Base-by-base conservation (phyloP, 2,888 invertebrate genomes). In the Drosophila prostipennis region DNA sequence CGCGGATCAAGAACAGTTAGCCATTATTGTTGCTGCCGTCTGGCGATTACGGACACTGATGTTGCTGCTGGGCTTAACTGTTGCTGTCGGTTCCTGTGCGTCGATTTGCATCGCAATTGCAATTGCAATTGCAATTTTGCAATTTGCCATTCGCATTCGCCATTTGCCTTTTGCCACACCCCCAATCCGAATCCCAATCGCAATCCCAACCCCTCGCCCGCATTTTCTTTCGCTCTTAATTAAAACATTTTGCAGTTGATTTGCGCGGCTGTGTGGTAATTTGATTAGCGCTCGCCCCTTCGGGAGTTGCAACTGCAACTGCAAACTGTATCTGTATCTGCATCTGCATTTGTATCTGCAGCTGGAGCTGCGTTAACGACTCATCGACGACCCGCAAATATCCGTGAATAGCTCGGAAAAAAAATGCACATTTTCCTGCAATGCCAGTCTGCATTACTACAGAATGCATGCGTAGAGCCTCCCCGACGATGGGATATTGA, bases 161-260 rank as follows among this genome's bases (percentile, higher is more conserved):
- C 7, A 13, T 13, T 13, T 0, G 23, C 32, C 37, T 6, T 37
- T 19, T 5, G 10, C 2, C 16, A 2, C 16, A 8, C 42, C 16
- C 26, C 26, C 19, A 26, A 26, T 26, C 26, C 5, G 6, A 26
- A 29, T 29, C 1, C 29, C 29, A 29, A 29, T 29, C 7, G 29
- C 29, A 6, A 1, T 29, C 7, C 1, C 29, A 16, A 16, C 6
- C 29, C 10, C 8, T 36, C 6, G 2, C 14, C n/a, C 26, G 26
- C 67, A 8, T 29, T 36, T 37, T 39, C 53, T 67, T 54, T 16
- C 34, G 11, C 53, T 60, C 54, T 63, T 64, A 71, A 72, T 71
- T 71, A 72, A 71, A 71, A 71, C 71, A 71, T 71, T 71, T 73
- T 65, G 51, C 48, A 67, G 70, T 67, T 69, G 69, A 67, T 67